These are phyloP conservation scores for Pangasius djambal DNA, from an alignment of 2,797 vertebrate genomes.

Conservation along the genomic window DNA sequence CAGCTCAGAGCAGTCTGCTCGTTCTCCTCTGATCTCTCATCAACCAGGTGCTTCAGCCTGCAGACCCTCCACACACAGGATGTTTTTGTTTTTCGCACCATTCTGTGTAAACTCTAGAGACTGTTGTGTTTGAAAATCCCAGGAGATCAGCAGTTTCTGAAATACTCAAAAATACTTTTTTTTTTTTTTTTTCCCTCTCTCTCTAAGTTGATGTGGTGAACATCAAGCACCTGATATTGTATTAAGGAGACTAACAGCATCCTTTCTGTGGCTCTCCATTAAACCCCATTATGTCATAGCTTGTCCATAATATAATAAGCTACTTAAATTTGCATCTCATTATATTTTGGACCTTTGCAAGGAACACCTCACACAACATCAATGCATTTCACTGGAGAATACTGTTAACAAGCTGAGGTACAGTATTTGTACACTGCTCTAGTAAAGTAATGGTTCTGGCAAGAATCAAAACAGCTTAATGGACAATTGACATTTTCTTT, in stretches of 20 bases:
- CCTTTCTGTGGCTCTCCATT: background rate
- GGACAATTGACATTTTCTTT: background rate
- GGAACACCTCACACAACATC: background rate
- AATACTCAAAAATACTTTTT: too few relatives aligned
- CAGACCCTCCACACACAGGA: too few relatives aligned
- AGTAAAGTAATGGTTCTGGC: background rate
- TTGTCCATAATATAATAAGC: background rate
- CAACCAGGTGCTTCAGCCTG: too few relatives aligned
- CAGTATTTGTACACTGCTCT: background rate
- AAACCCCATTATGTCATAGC: background rate
- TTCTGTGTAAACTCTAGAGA: too few relatives aligned
- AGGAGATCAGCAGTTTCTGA: too few relatives aligned
- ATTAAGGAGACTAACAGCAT: background rate
- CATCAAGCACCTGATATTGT: too few relatives aligned
- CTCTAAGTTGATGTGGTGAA: too few relatives aligned
- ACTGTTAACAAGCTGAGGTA: background rate
- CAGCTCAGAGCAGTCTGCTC: too few relatives aligned
- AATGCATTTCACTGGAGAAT: background rate
- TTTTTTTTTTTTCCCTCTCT: too few relatives aligned
- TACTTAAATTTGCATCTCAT: background rate
- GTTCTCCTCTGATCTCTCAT: too few relatives aligned
- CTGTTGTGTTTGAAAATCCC: too few relatives aligned
- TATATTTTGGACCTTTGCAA: background rate
- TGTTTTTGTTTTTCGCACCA: too few relatives aligned
- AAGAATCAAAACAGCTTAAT: conserved; percentile 1